phyloP scores from a whole-genome alignment of 2,797 vertebrate genomes.

The Anas bahamensis region DNA sequence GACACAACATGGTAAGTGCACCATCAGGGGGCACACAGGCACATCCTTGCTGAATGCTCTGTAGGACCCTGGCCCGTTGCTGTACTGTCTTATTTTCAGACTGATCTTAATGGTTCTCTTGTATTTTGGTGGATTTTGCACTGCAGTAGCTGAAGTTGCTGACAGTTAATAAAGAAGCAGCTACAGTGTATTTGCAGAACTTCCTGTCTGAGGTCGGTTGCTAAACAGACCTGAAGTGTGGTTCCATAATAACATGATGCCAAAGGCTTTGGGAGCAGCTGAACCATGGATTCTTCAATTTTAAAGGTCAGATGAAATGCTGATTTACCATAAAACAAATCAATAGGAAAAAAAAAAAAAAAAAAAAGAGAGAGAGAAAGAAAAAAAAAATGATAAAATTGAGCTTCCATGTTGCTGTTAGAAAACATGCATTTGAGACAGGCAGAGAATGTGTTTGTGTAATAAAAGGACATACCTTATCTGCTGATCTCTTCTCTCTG shows the following conservation, averaged over 20 bases:
- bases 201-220: conserved; percentile 6
- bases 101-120: background rate
- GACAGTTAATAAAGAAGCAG: conserved; percentile 47
- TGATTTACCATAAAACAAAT: conserved; percentile 73
- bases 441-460: background rate
- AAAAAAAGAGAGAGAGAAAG: too few relatives aligned
- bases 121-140: background rate
- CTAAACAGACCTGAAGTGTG: conserved; percentile 19
- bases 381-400: background rate
- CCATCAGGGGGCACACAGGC: background rate
- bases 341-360: background rate
- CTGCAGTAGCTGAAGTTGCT: background rate
- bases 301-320: conserved; percentile 73
- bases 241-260: conserved; percentile 44
- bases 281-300: conserved; percentile 64
- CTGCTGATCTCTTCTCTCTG: too few relatives aligned
- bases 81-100: background rate
- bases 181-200: conserved; percentile 36
- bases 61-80: background rate
- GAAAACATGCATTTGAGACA: background rate
- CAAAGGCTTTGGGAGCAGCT: conserved; percentile 62
- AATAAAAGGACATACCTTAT: too few relatives aligned
- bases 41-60: background rate
- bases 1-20: background rate
- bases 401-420: background rate